Base-by-base conservation (phyloP, 1,140 invertebrate species). In the Atta cephalotes region DNA sequence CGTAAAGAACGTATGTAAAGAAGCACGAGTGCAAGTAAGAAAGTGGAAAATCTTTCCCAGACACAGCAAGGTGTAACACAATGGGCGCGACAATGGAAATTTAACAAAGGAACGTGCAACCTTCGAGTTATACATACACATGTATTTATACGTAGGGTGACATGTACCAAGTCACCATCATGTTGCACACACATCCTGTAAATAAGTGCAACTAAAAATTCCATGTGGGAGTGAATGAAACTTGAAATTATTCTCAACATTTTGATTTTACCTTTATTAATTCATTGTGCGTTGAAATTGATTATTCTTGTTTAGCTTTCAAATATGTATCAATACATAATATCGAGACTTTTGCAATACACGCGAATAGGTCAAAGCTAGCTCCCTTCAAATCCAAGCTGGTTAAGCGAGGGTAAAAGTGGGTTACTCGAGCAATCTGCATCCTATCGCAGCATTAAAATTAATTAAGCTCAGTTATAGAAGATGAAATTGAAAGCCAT, bases 391-490 rank as follows among this genome's bases (percentile, higher is more conserved):
- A 71, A 39, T 56, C 31, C 65, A 51, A 70, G 31, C 51, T 39
- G n/a, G 9, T 70, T n/a, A 70, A 56, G 51, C 49, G 31, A 81
- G 78, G 65, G 63, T 56, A 58, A 71, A 81, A 70, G 78, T 81
- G 31, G 78, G 78, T 81, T 81, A 70, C 65, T 53, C 78, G 63
- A 58, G 65, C 78, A 70, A 81, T 81, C 65, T 70, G 78, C 31
- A 39, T 21, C 49, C 56, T 39, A 70, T 70, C 31, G 49, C 51
- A 66, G 51, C 78, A 71, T 81, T 81, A 81, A 53, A 81, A 81
- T 81, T 81, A 81, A 81, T 81, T 81, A 81, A 81, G 65, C 78
- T 39, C 16, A 65, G 49, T 81, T 71, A 71, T 81, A 70, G 78
- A 81, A 81, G 65, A 31, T 68, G 16, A 70, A 53, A 81, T 81